Percentiles rank a stretch among this genome's conserved stretches.
phyloP scores from a whole-genome alignment of 2,797 vertebrate species.

The Gallinago nigripennis region DNA sequence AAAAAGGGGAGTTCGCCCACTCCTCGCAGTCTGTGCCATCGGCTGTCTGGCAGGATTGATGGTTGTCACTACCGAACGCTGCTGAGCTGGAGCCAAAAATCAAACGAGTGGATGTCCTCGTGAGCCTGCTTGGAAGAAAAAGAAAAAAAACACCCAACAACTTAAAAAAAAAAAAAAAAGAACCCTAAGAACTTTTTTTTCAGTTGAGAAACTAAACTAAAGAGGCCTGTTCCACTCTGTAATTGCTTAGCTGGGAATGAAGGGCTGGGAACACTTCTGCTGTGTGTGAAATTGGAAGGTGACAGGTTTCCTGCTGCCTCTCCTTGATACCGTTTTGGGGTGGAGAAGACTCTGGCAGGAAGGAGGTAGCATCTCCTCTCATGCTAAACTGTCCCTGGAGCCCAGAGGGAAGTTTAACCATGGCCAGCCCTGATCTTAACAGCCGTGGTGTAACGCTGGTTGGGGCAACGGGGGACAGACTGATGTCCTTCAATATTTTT shows the following conservation, averaged over 20 bases:
- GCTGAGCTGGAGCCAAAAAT: slow-evolving; percentile 55
- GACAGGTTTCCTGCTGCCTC: not conserved
- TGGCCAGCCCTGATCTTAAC: not conserved
- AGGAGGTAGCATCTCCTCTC: not conserved
- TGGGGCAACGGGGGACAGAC: not conserved
- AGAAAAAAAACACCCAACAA: too few species aligned
- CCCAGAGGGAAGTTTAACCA: not conserved
- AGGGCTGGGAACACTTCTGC: not conserved
- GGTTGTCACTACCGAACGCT: slow-evolving; percentile 54
- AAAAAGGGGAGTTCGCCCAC: slow-evolving; percentile 40
- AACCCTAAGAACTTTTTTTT: slow-evolving; percentile 7
- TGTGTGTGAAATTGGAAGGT: not conserved
- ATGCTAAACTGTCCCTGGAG: not conserved
- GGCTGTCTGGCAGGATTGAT: slow-evolving; percentile 66
- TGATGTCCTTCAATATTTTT: not conserved
- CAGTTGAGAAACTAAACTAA: slow-evolving; percentile 26
- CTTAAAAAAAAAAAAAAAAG: not conserved
- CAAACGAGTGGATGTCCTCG: slow-evolving; percentile 57
- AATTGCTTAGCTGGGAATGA: not conserved
- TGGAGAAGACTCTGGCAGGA: not conserved
- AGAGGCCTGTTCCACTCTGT: slow-evolving; percentile 12
- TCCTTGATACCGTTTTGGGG: not conserved
- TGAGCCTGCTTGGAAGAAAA: not conserved
- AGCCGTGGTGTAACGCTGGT: not conserved
- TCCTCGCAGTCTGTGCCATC: slow-evolving; percentile 57